Conservation (phyloP, 2,113 vertebrate species). For the Gallinago media region DNA sequence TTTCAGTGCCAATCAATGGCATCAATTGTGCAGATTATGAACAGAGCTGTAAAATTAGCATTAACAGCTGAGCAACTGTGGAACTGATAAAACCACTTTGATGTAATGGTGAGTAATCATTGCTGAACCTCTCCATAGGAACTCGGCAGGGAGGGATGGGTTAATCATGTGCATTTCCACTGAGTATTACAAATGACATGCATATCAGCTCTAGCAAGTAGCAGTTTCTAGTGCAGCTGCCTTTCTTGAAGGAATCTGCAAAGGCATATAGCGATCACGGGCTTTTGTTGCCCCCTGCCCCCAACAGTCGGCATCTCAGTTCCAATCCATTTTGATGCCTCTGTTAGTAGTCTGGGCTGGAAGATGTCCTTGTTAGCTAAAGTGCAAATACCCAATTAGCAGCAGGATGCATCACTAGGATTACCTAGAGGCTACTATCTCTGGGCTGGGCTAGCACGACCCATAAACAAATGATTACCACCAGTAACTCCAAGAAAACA, state of each 20-base stretch:
- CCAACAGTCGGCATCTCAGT: neutral
- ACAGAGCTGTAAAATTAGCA: neutral
- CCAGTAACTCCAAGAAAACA: neutral
- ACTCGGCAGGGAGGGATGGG: neutral
- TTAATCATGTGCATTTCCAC: neutral
- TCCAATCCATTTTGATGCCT: neutral
- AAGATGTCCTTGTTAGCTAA: fast-evolving
- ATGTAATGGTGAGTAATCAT: neutral
- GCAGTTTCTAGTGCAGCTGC: neutral
- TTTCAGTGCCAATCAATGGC: neutral
- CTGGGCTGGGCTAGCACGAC: neutral
- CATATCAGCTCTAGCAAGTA: neutral
- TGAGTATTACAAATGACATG: neutral
- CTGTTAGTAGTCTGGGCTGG: neutral
- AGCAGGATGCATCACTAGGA: neutral
- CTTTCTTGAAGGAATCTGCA: neutral
- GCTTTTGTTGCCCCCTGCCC: neutral
- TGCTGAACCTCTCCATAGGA: neutral
- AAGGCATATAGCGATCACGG: neutral
- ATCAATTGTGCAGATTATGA: neutral
- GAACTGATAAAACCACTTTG: neutral
- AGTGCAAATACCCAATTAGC: neutral
- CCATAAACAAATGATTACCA: neutral
- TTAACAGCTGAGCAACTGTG: neutral
- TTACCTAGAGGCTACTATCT: neutral